Conservation (phyloP, 92 coral and sea anemone genomes). For the Chrysogorgia sp. region DNA sequence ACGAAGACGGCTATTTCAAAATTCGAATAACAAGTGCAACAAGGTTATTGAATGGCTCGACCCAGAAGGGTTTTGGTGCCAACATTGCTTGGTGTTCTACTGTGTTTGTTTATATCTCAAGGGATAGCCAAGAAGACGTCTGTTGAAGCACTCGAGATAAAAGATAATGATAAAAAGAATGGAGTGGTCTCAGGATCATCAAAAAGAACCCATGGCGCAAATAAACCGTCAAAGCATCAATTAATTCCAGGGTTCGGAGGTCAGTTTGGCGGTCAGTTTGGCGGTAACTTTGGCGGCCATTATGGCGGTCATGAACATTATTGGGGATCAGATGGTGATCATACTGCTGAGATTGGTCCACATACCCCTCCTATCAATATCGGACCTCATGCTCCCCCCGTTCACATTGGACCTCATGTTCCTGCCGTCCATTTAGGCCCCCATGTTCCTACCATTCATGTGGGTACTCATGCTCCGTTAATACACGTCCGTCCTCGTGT, state of each 20-base stretch:
- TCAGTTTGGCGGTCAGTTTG: slow-evolving; percentile 21
- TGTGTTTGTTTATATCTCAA: slow-evolving; percentile 50
- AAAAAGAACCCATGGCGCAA: neutral
- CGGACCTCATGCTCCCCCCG: slow-evolving; percentile 99
- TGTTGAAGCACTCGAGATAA: slow-evolving; percentile 85
- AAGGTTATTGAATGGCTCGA: neutral
- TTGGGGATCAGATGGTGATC: slow-evolving; percentile 72
- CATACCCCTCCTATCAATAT: slow-evolving; percentile 99
- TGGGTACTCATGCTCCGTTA: slow-evolving; percentile 99
- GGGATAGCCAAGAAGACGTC: slow-evolving; percentile 84
- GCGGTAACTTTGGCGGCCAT: slow-evolving; percentile 87
- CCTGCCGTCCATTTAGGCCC: slow-evolving; percentile 98
- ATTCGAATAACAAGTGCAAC: neutral
- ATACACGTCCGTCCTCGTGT: slow-evolving; percentile 94
- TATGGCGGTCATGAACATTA: slow-evolving; percentile 30
- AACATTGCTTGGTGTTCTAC: neutral
- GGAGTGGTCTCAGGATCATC: neutral
- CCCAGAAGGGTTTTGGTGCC: neutral
- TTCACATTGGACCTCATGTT: slow-evolving; percentile 96
- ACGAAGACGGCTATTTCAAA: neutral
- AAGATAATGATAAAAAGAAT: slow-evolving; percentile 45
- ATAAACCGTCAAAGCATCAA: slow-evolving; percentile 88
- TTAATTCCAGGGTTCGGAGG: slow-evolving; percentile 71
- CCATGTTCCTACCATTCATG: slow-evolving; percentile 94
- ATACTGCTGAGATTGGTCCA: slow-evolving; percentile 98